phyloP scores from a whole-genome alignment of 2,113 vertebrate genomes.

The Aspiorhynchus laticeps region DNA sequence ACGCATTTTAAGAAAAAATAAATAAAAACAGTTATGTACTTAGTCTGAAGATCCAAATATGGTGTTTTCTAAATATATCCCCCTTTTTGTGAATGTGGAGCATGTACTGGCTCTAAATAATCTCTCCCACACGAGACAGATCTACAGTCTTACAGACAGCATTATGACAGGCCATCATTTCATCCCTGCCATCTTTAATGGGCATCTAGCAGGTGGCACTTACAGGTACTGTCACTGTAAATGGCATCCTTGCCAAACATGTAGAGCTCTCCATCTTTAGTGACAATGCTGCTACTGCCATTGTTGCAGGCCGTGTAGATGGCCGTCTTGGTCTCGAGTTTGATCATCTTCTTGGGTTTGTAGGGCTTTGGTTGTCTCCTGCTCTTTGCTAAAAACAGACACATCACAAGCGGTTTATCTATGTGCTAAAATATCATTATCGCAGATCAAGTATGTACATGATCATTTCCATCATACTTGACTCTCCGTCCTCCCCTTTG shows the following conservation, averaged over 20 bases:
- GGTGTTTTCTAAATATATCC: neutral
- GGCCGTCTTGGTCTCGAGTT: constrained; percentile 95
- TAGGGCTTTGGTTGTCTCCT: constrained; percentile 96
- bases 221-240: constrained; percentile 97
- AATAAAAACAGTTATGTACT: neutral
- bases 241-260: constrained; percentile 99
- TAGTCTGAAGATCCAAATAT: neutral
- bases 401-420: neutral
- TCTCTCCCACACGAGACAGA: neutral
- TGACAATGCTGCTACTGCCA: constrained; percentile 97
- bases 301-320: constrained; percentile 96
- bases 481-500: constrained; percentile 98
- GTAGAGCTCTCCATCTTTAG: constrained; percentile 98
- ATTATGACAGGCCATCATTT: constrained; percentile 26
- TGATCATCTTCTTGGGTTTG: constrained; percentile 99
- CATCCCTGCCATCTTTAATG: constrained; percentile 14
- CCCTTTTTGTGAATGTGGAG: neutral
- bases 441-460: neutral
- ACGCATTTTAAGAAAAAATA: neutral
- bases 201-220: constrained; percentile 62
- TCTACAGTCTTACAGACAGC: neutral
- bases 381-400: constrained; percentile 86
- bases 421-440: neutral
- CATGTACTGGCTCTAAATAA: neutral
- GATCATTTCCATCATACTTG: constrained; percentile 79